These are phyloP conservation scores for Pseudococcus longispinus DNA, from an alignment of 2,888 invertebrate species.

Conservation along the genomic window DNA sequence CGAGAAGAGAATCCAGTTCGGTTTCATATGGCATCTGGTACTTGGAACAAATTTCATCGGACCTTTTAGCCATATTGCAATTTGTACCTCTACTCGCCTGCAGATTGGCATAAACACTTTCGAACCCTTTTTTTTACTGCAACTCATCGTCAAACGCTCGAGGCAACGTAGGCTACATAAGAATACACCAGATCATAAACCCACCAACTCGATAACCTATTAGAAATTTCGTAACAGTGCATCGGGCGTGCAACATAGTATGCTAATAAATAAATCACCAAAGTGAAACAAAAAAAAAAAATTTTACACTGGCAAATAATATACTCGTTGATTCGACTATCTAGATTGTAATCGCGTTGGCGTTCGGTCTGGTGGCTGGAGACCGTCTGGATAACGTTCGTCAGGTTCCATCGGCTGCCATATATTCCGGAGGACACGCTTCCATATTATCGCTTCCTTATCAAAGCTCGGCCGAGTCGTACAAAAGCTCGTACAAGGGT, in stretches of 20 bases:
- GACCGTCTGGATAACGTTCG: conserved; percentile 51
- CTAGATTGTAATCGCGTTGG: conserved; percentile 23
- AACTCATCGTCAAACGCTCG: background rate
- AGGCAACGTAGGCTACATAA: background rate
- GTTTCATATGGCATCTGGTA: background rate
- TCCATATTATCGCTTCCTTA: conserved; percentile 47
- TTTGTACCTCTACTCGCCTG: background rate
- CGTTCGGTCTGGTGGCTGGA: conserved; percentile 7
- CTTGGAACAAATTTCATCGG: background rate
- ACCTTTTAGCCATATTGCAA: background rate
- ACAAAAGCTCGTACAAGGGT: conserved; percentile 49
- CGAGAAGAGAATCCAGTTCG: too few species aligned
- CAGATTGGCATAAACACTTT: background rate
- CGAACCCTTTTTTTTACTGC: conserved; percentile 13
- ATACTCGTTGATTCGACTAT: background rate
- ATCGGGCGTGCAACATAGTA: conserved; percentile 19
- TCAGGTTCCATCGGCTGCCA: conserved; percentile 37
- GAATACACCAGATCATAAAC: conserved; percentile 12
- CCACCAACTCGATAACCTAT: conserved; percentile 22
- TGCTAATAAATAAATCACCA: conserved; percentile 14
- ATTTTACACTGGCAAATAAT: background rate
- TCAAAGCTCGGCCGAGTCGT: conserved; percentile 2
- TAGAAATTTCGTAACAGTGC: background rate
- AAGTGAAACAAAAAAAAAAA: background rate
- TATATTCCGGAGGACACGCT: conserved; percentile 42